Evolutionary conservation across 2,888 invertebrate genomes (phyloP).

Genomic region (Lasioglossum zephyrum): DNA sequence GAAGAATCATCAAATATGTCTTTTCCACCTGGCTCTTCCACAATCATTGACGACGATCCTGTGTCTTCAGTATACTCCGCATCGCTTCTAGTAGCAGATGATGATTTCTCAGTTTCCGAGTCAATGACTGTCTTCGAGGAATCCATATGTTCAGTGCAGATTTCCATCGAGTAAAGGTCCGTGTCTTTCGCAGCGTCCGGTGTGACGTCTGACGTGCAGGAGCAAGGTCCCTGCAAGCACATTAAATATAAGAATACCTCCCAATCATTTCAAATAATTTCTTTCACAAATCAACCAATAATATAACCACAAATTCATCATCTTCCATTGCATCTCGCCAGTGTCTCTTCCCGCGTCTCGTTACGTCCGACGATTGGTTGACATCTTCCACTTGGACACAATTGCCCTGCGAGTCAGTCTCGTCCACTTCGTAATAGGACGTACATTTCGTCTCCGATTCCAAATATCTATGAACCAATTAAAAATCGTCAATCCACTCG

Average conservation of each 20-base stretch:
- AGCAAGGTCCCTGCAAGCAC: constrained; percentile 17
- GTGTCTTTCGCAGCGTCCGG: constrained; percentile 13
- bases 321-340: constrained; percentile 58
- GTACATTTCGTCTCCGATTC: constrained; percentile 62
- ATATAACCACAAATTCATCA: constrained; percentile 38
- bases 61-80: not conserved
- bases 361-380: constrained; percentile 55
- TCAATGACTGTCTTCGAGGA: not conserved
- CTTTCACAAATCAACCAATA: not conserved
- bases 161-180: not conserved
- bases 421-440: constrained; percentile 76
- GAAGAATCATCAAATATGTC: not conserved
- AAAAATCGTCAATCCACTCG: not conserved
- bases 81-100: constrained; percentile 1
- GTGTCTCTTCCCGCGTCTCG: constrained; percentile 46
- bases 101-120: constrained; percentile 9
- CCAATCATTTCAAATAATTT: not conserved
- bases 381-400: constrained; percentile 44
- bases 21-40: not conserved
- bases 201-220: constrained; percentile 43
- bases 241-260: no score
- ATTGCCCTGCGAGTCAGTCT: constrained; percentile 57
- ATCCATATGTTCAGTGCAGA: constrained; percentile 19
- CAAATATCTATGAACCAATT: constrained; percentile 43
- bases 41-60: not conserved